Percentiles rank a stretch among this genome's conserved stretches.
Conservation (phyloP, 2,113 vertebrate genomes). For the Hippocampus mohnikei region DNA sequence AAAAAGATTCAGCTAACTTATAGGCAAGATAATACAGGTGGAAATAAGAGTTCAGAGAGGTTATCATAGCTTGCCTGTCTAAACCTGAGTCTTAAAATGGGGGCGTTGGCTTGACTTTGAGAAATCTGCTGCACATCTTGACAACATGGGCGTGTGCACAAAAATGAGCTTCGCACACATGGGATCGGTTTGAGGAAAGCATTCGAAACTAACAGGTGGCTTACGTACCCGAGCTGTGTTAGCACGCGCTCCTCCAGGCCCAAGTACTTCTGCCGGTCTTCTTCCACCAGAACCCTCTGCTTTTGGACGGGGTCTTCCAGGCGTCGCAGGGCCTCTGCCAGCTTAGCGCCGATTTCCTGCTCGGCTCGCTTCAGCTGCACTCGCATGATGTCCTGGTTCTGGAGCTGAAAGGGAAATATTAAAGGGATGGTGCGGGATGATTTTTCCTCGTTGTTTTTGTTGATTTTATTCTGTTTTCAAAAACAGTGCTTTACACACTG, state of each 20-base stretch:
- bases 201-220: neutral
- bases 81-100: constrained; percentile 49
- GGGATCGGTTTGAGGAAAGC: neutral
- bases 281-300: constrained; percentile 87
- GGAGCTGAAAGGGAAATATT: constrained; percentile 74
- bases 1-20: too few species aligned
- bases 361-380: constrained; percentile 89
- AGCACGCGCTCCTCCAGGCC: constrained; percentile 83
- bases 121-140: constrained; percentile 36
- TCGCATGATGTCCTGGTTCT: constrained; percentile 89
- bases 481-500: too few species aligned
- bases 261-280: constrained; percentile 89
- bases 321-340: constrained; percentile 79
- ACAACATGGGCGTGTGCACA: constrained; percentile 15
- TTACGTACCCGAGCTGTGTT: constrained; percentile 78
- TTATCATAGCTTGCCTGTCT: constrained; percentile 43
- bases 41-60: constrained; percentile 37
- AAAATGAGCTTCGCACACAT: neutral
- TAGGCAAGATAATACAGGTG: constrained; percentile 31
- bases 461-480: too few species aligned
- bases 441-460: neutral
- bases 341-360: constrained; percentile 85
- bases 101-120: constrained; percentile 52
- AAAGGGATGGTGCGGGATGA: neutral
- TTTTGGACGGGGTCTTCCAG: constrained; percentile 87